Evolutionary conservation across 2,888 invertebrate species (phyloP), one percentile per base, ranked within the genome.

Genomic region (Imbricaverruca yamaguchii): DNA sequence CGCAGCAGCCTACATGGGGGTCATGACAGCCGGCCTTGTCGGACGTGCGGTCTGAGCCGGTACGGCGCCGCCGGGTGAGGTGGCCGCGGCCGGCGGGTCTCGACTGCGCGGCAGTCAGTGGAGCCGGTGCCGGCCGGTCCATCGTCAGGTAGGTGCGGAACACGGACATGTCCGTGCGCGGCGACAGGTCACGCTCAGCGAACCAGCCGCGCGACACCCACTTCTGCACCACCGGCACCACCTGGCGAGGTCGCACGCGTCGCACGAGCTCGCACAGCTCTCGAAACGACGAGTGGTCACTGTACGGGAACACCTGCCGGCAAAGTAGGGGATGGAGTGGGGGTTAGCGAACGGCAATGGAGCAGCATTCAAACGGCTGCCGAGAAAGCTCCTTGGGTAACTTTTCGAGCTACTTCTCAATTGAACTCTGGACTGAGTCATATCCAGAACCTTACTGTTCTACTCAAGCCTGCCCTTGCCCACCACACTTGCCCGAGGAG

Each of bases 241-340:
- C 77, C n/a, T 18, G 77, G 56, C 77, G 77, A 2, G 77, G 77
- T 8, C 77, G 77, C 55, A 53, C 56, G n/a, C 11, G 11, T 1
- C 77, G 55, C 77, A 77, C 77, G 23, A 77, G n/a, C 55, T 56
- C 55, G 9, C 77, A 77, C 56, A 77, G 56, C n/a, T 77, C 77
- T 11, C 21, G 21, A n/a, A 77, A 77, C n/a, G 55, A 56, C 55
- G 55, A 56, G 77, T 77, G 77, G n/a, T 77, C 77, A 18, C 77
- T 53, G 56, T 77, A 77, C 11, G 77, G 55, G n/a, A 77, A 77
- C 77, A 77, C 55, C 77, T 69, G 69, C 39, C 61, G 61, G 18
- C 0, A 61, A 18, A 61, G 13, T 15, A 13, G 39, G 39, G 39
- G 4, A 39, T 39, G 39, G 2, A 39, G 39, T 39, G 4, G 39